phyloP scores from a whole-genome alignment of 2,888 invertebrate genomes.

The Gastracanthus pulcherrimus region DNA sequence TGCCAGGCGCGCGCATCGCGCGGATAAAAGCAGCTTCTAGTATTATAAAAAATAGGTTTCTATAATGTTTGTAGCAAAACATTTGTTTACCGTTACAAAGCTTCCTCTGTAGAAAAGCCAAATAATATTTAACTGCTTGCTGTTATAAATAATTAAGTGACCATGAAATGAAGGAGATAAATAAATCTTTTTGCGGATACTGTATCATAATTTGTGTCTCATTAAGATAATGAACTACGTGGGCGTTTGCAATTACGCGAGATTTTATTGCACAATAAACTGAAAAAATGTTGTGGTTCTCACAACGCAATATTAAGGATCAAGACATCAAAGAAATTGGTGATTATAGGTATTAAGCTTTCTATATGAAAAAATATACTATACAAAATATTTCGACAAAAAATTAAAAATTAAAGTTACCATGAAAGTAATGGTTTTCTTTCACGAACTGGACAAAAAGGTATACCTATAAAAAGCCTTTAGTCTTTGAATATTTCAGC shows the following conservation, averaged over 20 bases:
- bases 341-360: not conserved
- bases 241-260: not conserved
- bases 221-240: slow-evolving; percentile 33
- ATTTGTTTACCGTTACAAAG: not conserved
- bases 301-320: not conserved
- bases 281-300: not conserved
- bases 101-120: not conserved
- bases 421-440: too few species aligned
- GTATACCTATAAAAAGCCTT: too few species aligned
- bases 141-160: not conserved
- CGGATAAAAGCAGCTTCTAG: too few species aligned
- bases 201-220: not conserved
- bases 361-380: too few species aligned
- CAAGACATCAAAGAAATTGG: not conserved
- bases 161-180: not conserved
- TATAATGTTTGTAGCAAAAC: too few species aligned
- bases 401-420: too few species aligned
- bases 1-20: too few species aligned
- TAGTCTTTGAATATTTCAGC: too few species aligned
- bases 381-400: not conserved
- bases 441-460: too few species aligned
- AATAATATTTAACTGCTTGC: not conserved
- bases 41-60: too few species aligned
- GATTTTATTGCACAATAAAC: not conserved
- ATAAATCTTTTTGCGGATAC: not conserved